Percentiles rank a stretch among this genome's conserved stretches.
phyloP scores from a whole-genome alignment of 1,140 invertebrate species.

The Drosophila sechellia region DNA sequence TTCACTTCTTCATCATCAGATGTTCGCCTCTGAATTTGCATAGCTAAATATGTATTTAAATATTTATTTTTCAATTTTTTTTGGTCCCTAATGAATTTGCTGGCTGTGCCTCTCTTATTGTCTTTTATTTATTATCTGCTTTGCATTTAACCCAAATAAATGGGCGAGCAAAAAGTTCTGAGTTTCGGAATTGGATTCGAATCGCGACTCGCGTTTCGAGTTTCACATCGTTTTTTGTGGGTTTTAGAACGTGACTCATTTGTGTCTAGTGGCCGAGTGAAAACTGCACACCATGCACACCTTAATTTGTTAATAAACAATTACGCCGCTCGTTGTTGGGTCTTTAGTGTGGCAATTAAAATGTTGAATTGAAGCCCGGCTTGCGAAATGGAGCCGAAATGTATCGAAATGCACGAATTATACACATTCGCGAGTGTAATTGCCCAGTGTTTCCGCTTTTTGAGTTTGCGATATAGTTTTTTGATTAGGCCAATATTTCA shows the following conservation, averaged over 20 bases:
- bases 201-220: constrained; percentile 10
- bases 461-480: constrained; percentile 19
- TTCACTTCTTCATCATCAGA: constrained; percentile 20
- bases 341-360: constrained; percentile 47
- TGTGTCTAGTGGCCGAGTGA: constrained; percentile 2
- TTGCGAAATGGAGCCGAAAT: constrained; percentile 28
- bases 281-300: constrained; percentile 40
- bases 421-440: constrained; percentile 52
- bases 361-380: constrained; percentile 40
- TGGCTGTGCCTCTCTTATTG: constrained; percentile 30
- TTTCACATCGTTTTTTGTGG: constrained; percentile 23
- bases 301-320: constrained; percentile 70
- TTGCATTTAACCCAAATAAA: constrained; percentile 66
- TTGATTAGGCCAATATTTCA: constrained; percentile 32
- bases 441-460: constrained; percentile 62
- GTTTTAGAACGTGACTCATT: constrained; percentile 56
- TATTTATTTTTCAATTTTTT: constrained; percentile 46
- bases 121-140: constrained; percentile 34
- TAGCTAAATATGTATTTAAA: constrained; percentile 74
- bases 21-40: constrained; percentile 59
- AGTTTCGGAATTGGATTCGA: background rate
- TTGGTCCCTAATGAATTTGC: constrained; percentile 52
- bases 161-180: constrained; percentile 41
- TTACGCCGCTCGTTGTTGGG: constrained; percentile 42
- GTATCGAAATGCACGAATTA: constrained; percentile 32